Conservation (phyloP, 1,140 invertebrate species). For the Pantala flavescens region DNA sequence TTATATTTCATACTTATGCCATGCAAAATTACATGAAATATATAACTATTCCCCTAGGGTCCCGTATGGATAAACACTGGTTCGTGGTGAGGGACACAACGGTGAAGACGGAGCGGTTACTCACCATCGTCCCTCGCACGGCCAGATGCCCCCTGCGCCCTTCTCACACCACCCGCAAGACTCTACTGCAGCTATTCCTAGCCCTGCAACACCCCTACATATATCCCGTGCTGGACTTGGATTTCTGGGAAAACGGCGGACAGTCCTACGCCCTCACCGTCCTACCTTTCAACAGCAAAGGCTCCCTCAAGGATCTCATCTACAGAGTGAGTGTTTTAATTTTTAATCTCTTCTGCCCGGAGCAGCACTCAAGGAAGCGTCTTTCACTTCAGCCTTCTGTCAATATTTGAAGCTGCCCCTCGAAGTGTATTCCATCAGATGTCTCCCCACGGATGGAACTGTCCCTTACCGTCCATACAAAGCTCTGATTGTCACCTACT, state of each 20-base stretch:
- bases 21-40: no score
- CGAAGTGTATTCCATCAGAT: no score
- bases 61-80: constrained; percentile 76
- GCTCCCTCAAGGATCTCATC: constrained; percentile 80
- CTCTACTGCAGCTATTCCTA: constrained; percentile 69
- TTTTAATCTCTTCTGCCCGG: neutral
- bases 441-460: no score
- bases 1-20: no score
- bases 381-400: neutral
- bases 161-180: constrained; percentile 42
- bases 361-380: neutral
- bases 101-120: constrained; percentile 68
- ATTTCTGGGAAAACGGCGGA: constrained; percentile 40
- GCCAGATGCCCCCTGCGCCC: constrained; percentile 43
- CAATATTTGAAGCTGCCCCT: no score
- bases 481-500: no score
- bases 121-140: constrained; percentile 62
- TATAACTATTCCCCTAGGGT: constrained; percentile 48
- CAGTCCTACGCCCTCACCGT: constrained; percentile 56
- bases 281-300: constrained; percentile 68
- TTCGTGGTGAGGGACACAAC: constrained; percentile 71
- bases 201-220: constrained; percentile 85
- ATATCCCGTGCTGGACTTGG: constrained; percentile 75
- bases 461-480: no score
- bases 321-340: constrained; percentile 54